Conservation (phyloP, 2,113 vertebrate species). For the Galbula dea region DNA sequence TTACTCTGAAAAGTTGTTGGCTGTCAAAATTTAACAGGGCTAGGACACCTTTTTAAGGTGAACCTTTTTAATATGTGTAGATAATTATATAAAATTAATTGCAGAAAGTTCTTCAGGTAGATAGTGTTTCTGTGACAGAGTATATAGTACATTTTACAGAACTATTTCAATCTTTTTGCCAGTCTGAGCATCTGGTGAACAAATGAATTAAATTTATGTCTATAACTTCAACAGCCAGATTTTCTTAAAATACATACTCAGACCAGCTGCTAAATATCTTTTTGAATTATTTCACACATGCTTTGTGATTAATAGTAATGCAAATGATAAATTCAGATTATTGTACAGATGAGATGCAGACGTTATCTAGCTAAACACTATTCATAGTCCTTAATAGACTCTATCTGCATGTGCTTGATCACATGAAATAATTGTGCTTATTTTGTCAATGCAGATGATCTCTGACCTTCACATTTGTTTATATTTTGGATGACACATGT, state of each 20-base stretch:
- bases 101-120: not conserved
- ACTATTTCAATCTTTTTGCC: slow-evolving; percentile 15
- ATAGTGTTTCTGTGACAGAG: not conserved
- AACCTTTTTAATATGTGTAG: slow-evolving; percentile 1
- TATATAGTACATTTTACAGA: not conserved
- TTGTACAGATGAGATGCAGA: not conserved
- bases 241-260: not conserved
- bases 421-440: not conserved
- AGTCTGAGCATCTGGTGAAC: slow-evolving; percentile 44
- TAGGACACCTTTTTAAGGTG: not conserved
- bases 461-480: slow-evolving; percentile 10
- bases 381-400: not conserved
- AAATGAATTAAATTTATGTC: slow-evolving; percentile 29
- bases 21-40: not conserved
- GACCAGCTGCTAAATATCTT: not conserved
- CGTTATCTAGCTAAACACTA: not conserved
- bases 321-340: not conserved
- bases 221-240: slow-evolving; percentile 33
- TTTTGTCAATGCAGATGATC: not conserved
- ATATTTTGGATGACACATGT: not conserved
- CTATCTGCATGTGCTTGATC: not conserved
- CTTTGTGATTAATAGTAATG: not conserved
- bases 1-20: not conserved
- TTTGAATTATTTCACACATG: not conserved
- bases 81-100: not conserved